Evolutionary conservation across 2,888 invertebrate species (phyloP), one percentile per base, ranked within the genome.

Genomic region (Noctua janthe): DNA sequence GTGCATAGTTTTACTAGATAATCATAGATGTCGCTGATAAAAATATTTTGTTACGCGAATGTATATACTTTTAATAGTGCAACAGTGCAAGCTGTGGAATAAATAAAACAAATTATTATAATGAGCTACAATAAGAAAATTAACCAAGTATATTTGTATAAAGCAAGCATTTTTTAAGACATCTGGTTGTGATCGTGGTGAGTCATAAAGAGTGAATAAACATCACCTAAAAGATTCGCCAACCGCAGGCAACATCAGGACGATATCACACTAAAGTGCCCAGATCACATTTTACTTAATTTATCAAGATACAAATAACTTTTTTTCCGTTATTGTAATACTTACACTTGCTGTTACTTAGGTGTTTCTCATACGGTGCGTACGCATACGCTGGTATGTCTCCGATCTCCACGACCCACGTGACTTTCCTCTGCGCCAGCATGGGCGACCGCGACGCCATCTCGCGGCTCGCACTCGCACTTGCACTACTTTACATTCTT

Each of bases 321-420:
- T 47, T 59, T 59, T 39, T 20, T n/a, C 20, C 15, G 6, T 11
- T 35, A 54, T 15, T 43, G 20, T n/a, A 67, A 78, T 89, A 95
- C 96, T 96, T 94, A 97, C 97, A 96, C 95, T 97, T 97, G 79
- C 95, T 97, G 78, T 94, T 92, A 83, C 94, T 95, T 64, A 97
- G 95, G 91, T 97, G 97, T 66, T 95, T 94, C 90, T 97, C 97
- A 77, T 97, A 96, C 0, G 97, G 96, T 47, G 94, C 96, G 70
- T 91, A 91, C 10, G 92, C 92, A 82, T 94, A 92, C 15, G 94
- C 92, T 47, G 97, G 96, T 67, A 95, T 93, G 71, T 96, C 97
- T 43, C 97, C 96, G 73, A 97, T 92, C 84, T 97, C 94, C 79
- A 97, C 97, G 69, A 97, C 94, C 97, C 97, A 97, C 84, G 96